phyloP scores from a whole-genome alignment of 2,113 vertebrate species.

The Hassar affinis region DNA sequence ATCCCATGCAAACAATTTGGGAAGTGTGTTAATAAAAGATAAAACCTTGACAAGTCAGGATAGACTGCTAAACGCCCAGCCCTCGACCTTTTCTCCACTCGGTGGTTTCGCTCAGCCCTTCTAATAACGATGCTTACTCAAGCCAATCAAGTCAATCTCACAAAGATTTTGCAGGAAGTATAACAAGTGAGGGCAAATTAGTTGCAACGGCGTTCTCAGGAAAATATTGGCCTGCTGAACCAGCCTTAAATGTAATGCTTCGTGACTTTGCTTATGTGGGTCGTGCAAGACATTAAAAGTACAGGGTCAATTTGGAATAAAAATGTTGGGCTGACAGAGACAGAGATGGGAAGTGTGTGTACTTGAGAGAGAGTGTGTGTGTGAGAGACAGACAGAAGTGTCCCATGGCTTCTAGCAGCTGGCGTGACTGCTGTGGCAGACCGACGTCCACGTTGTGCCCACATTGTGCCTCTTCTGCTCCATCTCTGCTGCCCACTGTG shows the following conservation, averaged over 20 bases:
- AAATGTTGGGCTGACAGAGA: not conserved
- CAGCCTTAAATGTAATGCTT: conserved; percentile 4
- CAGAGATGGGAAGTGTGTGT: not conserved
- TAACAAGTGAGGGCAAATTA: conserved; percentile 9
- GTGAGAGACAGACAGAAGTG: not conserved
- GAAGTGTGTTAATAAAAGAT: conserved; percentile 26
- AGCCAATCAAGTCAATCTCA: conserved; percentile 31
- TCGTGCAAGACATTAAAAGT: not conserved
- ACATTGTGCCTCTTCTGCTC: conserved; percentile 19
- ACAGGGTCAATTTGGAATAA: not conserved
- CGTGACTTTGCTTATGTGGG: not conserved
- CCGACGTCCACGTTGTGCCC: conserved; percentile 3
- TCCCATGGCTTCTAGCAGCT: conserved; percentile 12
- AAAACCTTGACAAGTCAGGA: conserved; percentile 25
- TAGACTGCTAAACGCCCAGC: not conserved
- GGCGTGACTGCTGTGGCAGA: conserved; percentile 24
- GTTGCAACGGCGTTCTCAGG: not conserved
- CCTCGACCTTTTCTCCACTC: conserved; percentile 3
- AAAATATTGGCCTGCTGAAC: not conserved
- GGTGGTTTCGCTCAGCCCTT: not conserved
- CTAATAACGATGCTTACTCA: conserved; percentile 30
- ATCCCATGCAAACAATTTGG: conserved; percentile 23
- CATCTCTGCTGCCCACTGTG: conserved; percentile 30
- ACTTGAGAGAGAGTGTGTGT: not conserved
- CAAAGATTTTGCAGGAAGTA: not conserved